Percentiles rank a stretch among this genome's conserved stretches.
phyloP scores from a whole-genome alignment of 1,140 invertebrate genomes.

The Brachionus rubens region DNA sequence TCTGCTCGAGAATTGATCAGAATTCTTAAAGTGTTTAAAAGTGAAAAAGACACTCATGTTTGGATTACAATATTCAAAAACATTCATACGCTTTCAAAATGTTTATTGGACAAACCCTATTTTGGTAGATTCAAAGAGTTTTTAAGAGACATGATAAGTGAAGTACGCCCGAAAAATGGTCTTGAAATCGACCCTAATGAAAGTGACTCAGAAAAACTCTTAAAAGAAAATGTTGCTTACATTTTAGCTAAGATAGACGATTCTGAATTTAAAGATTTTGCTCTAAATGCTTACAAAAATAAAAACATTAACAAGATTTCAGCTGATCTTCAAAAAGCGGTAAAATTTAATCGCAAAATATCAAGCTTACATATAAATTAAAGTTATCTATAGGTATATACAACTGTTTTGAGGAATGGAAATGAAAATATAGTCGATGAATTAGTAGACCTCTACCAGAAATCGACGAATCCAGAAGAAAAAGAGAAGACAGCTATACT shows the following conservation, averaged over 20 bases:
- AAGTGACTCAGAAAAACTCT: conserved; percentile 1
- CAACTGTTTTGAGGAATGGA: conserved; percentile 3
- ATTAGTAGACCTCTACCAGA: conserved; percentile 67
- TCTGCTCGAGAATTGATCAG: conserved; percentile 53
- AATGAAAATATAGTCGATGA: neutral
- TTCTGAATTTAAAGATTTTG: conserved; percentile 69
- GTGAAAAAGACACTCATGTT: neutral
- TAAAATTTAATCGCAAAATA: neutral
- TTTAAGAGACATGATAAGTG: neutral
- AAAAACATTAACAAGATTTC: conserved; percentile 70
- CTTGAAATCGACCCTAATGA: neutral
- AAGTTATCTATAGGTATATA: conserved; percentile 65
- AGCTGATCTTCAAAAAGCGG: conserved; percentile 80
- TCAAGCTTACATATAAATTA: neutral
- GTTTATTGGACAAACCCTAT: neutral
- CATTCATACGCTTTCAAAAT: neutral
- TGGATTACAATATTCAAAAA: conserved; percentile 40
- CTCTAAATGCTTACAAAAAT: conserved; percentile 65
- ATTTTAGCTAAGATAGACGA: conserved; percentile 77
- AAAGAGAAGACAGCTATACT: conserved; percentile 79
- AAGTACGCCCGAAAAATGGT: neutral
- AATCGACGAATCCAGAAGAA: conserved; percentile 83
- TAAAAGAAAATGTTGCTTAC: conserved; percentile 71
- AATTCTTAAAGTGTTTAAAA: neutral
- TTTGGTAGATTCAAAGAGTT: neutral